Evolutionary conservation across 2,797 vertebrate genomes (phyloP).

Genomic region (Cossypha dichroa): DNA sequence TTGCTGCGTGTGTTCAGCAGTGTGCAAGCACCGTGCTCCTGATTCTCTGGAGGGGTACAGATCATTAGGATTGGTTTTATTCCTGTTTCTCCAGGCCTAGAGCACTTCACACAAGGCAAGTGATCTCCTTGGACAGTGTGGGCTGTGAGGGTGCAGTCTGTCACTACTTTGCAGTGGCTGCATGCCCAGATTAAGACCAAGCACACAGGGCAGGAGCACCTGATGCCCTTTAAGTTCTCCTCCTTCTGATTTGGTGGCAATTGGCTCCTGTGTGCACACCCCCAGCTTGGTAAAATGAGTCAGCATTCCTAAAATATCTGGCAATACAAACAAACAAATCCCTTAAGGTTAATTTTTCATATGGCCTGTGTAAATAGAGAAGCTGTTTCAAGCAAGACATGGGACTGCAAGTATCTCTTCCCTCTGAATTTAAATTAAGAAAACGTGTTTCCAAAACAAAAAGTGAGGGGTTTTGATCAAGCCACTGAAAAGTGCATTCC

Average conservation of each 20-base stretch:
- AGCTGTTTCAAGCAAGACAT: not conserved
- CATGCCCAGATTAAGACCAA: not conserved
- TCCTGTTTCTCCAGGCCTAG: not conserved
- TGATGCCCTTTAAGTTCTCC: not conserved
- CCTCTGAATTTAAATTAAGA: not conserved
- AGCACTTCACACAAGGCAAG: not conserved
- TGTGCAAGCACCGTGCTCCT: accelerated
- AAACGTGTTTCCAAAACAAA: not conserved
- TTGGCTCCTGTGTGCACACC: not conserved
- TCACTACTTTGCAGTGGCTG: not conserved
- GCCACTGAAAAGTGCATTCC: not conserved
- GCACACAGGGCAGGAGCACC: not conserved
- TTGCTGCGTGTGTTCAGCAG: not conserved
- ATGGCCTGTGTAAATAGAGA: not conserved
- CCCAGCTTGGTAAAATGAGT: constrained; percentile 15
- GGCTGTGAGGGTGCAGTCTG: not conserved
- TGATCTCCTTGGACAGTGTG: accelerated
- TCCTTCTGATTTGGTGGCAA: not conserved
- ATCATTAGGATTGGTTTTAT: not conserved
- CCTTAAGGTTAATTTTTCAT: constrained; percentile 19
- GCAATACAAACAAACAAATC: constrained; percentile 22
- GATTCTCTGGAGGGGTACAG: not conserved
- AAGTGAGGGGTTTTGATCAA: not conserved
- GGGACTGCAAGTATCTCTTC: not conserved
- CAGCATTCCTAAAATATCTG: constrained; percentile 40